phyloP scores from a whole-genome alignment of 2,888 invertebrate species.

The Philonicus albiceps region DNA sequence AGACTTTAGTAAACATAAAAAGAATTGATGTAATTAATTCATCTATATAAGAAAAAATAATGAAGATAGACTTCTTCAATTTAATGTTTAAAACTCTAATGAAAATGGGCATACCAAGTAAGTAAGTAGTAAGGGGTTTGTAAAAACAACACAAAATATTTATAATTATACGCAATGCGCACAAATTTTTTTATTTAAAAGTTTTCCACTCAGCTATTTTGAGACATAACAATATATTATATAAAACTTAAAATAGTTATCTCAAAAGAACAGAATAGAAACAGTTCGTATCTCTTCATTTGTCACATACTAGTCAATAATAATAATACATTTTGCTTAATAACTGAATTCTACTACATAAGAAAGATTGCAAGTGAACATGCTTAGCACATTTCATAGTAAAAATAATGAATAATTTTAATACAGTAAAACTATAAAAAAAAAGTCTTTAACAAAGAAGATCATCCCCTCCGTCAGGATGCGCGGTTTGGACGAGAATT shows the following conservation, averaged over 20 bases:
- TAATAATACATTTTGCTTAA: slow-evolving; percentile 28
- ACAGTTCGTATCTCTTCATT: slow-evolving; percentile 18
- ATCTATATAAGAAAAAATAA: too few species aligned
- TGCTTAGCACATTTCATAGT: slow-evolving; percentile 35
- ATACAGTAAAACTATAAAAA: slow-evolving; percentile 28
- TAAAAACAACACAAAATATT: not conserved
- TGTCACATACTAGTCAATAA: slow-evolving; percentile 23
- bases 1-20: too few species aligned
- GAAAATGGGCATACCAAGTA: not conserved
- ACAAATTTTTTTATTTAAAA: slow-evolving; percentile 36
- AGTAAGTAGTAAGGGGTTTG: not conserved
- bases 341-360: slow-evolving; percentile 38
- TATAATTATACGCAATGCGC: slow-evolving; percentile 9
- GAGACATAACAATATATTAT: slow-evolving; percentile 40
- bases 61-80: too few species aligned
- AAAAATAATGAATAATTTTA: slow-evolving; percentile 18
- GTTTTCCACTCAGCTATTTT: slow-evolving; percentile 41
- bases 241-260: slow-evolving; percentile 34
- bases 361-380: slow-evolving; percentile 17
- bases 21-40: too few species aligned
- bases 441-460: slow-evolving; percentile 26
- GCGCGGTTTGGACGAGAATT: not conserved
- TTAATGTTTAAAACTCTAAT: not conserved
- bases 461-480: not conserved
- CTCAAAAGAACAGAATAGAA: slow-evolving; percentile 38